Evolutionary conservation across 2,113 vertebrate species (phyloP).

Genomic region (Oryzias celebensis): DNA sequence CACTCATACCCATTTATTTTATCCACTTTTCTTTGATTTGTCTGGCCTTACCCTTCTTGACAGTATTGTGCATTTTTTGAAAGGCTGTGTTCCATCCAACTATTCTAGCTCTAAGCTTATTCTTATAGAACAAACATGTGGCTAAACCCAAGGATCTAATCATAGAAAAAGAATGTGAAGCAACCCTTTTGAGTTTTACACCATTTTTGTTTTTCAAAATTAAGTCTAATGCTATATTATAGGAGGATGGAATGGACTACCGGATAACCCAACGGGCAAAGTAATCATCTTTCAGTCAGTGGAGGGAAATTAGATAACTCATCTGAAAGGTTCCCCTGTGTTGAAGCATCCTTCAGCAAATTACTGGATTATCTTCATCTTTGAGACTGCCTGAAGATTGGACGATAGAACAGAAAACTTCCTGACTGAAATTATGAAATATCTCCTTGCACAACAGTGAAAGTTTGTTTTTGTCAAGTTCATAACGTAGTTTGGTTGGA

Average conservation of each 20-base stretch:
- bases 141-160: too few species aligned
- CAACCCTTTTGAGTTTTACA: constrained; percentile 28
- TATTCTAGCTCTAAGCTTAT: constrained; percentile 15
- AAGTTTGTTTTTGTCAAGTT: constrained; percentile 19
- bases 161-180: too few species aligned
- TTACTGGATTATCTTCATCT: constrained; percentile 14
- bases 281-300: constrained; percentile 12
- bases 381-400: neutral
- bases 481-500: constrained; percentile 11
- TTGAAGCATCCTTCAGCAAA: constrained; percentile 36
- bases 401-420: constrained; percentile 1
- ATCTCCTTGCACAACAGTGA: constrained; percentile 19
- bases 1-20: constrained; percentile 31
- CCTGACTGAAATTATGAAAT: constrained; percentile 24
- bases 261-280: neutral
- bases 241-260: constrained; percentile 29
- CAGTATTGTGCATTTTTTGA: constrained; percentile 40
- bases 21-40: constrained; percentile 27
- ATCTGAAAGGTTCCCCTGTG: constrained; percentile 12
- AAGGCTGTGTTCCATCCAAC: constrained; percentile 12
- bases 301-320: constrained; percentile 6
- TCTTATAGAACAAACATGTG: neutral
- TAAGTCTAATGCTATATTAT: constrained; percentile 15
- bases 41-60: constrained; percentile 19
- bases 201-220: neutral